Conservation (phyloP, 2,113 vertebrate species). For the Atherinomorus stipes region DNA sequence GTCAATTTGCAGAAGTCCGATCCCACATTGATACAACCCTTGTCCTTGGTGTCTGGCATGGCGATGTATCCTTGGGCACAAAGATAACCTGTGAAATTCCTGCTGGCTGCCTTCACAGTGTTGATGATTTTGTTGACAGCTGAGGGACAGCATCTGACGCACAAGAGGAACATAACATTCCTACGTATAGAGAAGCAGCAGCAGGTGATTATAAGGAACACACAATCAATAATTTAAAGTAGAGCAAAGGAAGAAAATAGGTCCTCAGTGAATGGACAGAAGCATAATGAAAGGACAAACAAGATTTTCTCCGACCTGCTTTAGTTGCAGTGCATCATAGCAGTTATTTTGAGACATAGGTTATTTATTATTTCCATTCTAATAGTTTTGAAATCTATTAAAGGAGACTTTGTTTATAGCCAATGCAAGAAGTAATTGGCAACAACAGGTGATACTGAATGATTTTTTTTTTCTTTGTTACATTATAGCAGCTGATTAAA, state of each 20-base stretch:
- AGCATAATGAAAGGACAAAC: not conserved
- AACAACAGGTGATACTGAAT: too few relatives aligned
- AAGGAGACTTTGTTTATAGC: not conserved
- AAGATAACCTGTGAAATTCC: slow-evolving; percentile 75
- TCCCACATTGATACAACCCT: slow-evolving; percentile 12
- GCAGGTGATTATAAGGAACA: slow-evolving; percentile 29
- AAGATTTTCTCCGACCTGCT: not conserved
- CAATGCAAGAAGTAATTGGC: not conserved
- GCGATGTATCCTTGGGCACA: slow-evolving; percentile 42
- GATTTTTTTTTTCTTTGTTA: not conserved
- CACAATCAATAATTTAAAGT: not conserved
- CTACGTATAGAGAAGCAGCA: slow-evolving; percentile 26
- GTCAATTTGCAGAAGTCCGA: not conserved
- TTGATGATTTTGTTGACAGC: slow-evolving; percentile 28
- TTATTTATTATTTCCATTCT: not conserved
- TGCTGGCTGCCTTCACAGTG: slow-evolving; percentile 26
- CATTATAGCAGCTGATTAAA: not conserved
- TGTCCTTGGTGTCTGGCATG: slow-evolving; percentile 23
- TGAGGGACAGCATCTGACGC: slow-evolving; percentile 42
- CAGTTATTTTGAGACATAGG: not conserved
- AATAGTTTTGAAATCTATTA: not conserved
- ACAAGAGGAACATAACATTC: slow-evolving; percentile 6
- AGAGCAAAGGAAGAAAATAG: not conserved
- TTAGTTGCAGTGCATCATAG: not conserved
- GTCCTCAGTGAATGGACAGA: not conserved